Evolutionary conservation across 2,888 invertebrate species (phyloP).

Genomic region (Blastobasis adustella): DNA sequence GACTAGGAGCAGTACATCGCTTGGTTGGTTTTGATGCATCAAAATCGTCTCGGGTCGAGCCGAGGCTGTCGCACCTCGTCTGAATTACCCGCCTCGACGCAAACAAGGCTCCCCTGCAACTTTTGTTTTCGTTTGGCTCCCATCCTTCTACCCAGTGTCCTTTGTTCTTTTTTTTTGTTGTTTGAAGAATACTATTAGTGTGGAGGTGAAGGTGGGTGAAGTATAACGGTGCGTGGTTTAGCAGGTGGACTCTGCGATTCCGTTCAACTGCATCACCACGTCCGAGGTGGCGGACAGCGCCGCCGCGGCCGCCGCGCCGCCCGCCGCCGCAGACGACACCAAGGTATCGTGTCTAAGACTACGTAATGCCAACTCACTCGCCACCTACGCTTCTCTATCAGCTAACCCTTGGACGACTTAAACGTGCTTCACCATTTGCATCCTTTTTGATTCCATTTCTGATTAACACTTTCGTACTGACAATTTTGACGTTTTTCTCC

Average conservation of each 20-base stretch:
- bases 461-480: no score
- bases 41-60: no score
- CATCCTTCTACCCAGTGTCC: conserved; percentile 4
- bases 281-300: conserved; percentile 66
- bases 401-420: neutral
- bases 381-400: no score
- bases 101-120: no score
- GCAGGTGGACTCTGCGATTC: conserved; percentile 67
- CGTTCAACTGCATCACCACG: conserved; percentile 70
- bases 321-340: conserved; percentile 48
- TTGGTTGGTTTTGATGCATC: neutral
- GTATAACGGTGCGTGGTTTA: neutral
- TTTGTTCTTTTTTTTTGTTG: conserved; percentile 6
- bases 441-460: conserved; percentile 17
- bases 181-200: neutral
- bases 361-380: no score
- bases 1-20: no score
- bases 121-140: neutral
- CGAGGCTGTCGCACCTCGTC: no score
- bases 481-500: no score
- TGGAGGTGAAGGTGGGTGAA: neutral
- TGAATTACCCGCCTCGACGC: no score
- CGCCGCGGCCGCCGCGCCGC: conserved; percentile 53
- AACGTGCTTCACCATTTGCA: conserved; percentile 25
- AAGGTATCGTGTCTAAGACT: conserved; percentile 36